These are phyloP conservation scores for Lasioglossum zephyrum DNA, from an alignment of 2,888 invertebrate species.

Conservation along the genomic window DNA sequence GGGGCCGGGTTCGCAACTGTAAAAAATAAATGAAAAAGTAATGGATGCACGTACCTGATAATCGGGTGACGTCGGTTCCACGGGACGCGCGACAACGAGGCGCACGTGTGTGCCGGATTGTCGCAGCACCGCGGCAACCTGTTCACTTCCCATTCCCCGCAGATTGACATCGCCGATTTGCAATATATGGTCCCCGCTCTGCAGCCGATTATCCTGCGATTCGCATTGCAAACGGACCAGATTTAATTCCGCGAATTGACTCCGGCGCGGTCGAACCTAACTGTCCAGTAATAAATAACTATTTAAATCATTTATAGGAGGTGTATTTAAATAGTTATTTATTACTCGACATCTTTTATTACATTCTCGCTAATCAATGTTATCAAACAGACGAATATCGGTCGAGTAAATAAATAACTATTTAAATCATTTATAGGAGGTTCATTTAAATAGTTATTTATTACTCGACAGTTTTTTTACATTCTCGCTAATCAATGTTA, in stretches of 20 bases:
- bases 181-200: constrained; percentile 98
- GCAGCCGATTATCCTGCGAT: constrained; percentile 94
- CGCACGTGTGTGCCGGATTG: constrained; percentile 98
- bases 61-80: constrained; percentile 92
- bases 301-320: too few relatives aligned
- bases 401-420: too few relatives aligned
- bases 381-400: too few relatives aligned
- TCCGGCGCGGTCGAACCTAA: not conserved
- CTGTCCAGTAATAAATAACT: too few relatives aligned
- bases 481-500: too few relatives aligned
- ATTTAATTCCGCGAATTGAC: constrained; percentile 54
- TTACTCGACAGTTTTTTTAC: too few relatives aligned
- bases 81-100: constrained; percentile 96
- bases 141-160: constrained; percentile 98
- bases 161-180: constrained; percentile 98
- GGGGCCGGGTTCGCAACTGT: not conserved
- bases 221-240: constrained; percentile 20
- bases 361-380: too few relatives aligned
- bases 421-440: too few relatives aligned
- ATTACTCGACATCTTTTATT: too few relatives aligned
- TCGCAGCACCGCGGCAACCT: constrained; percentile 97
- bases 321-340: too few relatives aligned
- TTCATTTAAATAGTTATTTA: too few relatives aligned
- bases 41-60: constrained; percentile 85
- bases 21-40: not conserved